phyloP scores from a whole-genome alignment of 2,113 vertebrate species.

The Scomber scombrus region DNA sequence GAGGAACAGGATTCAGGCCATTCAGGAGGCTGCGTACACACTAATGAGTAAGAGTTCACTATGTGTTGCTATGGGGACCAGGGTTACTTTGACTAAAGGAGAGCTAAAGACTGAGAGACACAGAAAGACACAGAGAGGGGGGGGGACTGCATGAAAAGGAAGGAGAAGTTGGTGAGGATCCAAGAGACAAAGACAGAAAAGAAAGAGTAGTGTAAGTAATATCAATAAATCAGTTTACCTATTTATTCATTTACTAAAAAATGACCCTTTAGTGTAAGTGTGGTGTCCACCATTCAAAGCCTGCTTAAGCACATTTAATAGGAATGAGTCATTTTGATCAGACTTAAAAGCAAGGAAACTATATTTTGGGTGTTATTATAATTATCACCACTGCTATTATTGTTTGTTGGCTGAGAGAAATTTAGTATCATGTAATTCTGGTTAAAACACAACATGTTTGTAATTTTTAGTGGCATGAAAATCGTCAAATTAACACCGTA shows the following conservation, averaged over 20 bases:
- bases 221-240: conserved; percentile 19
- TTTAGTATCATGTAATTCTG: conserved; percentile 46
- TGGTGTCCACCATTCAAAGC: neutral
- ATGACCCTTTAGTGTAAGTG: neutral
- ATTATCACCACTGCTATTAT: conserved; percentile 39
- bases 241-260: conserved; percentile 7
- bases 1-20: conserved; percentile 63
- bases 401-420: conserved; percentile 50
- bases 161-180: conserved; percentile 48
- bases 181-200: conserved; percentile 27
- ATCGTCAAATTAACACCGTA: conserved; percentile 54
- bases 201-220: conserved; percentile 25
- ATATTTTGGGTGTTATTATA: conserved; percentile 50
- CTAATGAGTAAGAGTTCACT: conserved; percentile 81
- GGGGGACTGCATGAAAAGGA: conserved; percentile 32
- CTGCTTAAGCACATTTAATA: conserved; percentile 23
- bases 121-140: conserved; percentile 52
- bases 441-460: conserved; percentile 36
- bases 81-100: conserved; percentile 78
- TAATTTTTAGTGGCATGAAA: conserved; percentile 45
- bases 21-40: conserved; percentile 66
- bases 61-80: conserved; percentile 83
- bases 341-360: conserved; percentile 50
- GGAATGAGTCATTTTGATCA: conserved; percentile 38
- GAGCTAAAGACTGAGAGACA: conserved; percentile 71